Percentiles rank a stretch among this genome's conserved stretches.
Evolutionary conservation across 2,113 vertebrate species (phyloP).

Genomic region (Zosterops borbonicus): DNA sequence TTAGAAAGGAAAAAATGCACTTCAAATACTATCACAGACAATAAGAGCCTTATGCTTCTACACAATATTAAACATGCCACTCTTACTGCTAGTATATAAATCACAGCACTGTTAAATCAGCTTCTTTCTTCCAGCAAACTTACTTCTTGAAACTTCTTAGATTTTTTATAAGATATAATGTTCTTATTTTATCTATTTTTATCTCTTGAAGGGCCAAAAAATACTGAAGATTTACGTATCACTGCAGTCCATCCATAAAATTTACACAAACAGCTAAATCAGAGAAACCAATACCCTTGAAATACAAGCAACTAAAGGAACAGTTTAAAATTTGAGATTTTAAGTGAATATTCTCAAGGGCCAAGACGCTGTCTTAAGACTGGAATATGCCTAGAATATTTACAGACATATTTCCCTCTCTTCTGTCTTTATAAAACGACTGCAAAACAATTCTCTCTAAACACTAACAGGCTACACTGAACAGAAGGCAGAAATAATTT

Average conservation of each 20-base stretch:
- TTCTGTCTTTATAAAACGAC: not conserved
- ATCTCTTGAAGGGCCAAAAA: not conserved
- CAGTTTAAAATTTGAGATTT: not conserved
- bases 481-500: not conserved
- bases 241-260: not conserved
- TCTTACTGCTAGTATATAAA: slow-evolving; percentile 28
- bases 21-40: slow-evolving; percentile 22
- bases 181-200: not conserved
- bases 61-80: not conserved
- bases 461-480: not conserved
- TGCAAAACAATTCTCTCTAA: not conserved
- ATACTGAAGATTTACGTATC: not conserved
- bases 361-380: not conserved
- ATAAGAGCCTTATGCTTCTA: slow-evolving; percentile 21
- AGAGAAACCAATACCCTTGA: not conserved
- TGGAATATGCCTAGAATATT: not conserved
- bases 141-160: not conserved
- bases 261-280: not conserved
- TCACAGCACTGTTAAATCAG: not conserved
- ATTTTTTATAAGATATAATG: not conserved
- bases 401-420: not conserved
- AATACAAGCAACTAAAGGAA: not conserved
- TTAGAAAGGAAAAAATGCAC: slow-evolving; percentile 48
- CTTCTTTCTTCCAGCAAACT: not conserved
- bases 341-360: not conserved